These are phyloP conservation scores for Botia almorhae DNA, from an alignment of 2,797 vertebrate genomes.

Conservation along the genomic window DNA sequence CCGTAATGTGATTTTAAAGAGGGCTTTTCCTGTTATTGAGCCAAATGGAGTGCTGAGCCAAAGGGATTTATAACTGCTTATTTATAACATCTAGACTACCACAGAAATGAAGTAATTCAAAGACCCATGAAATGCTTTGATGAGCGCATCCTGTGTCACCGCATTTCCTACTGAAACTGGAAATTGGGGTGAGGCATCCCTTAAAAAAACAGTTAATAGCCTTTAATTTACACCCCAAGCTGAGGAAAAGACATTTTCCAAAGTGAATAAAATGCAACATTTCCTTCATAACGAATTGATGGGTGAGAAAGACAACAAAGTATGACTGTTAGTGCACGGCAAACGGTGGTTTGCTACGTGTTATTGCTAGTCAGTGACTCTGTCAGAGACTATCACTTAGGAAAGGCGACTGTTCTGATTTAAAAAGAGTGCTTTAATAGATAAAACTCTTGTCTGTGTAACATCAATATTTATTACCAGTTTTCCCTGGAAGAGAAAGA, in stretches of 20 bases:
- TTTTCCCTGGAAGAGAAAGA: too few species aligned
- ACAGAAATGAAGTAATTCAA: slow-evolving; percentile 11
- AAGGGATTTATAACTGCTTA: background rate
- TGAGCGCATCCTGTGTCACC: background rate
- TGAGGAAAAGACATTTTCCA: background rate
- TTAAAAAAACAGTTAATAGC: background rate
- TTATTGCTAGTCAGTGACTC: too few species aligned
- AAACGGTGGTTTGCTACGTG: too few species aligned
- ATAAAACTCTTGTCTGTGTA: too few species aligned
- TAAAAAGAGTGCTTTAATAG: too few species aligned
- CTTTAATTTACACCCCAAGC: background rate
- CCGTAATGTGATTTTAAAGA: slow-evolving; percentile 26
- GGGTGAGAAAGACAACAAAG: background rate
- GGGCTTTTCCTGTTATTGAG: slow-evolving; percentile 16
- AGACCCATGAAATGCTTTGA: background rate
- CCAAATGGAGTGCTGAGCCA: slow-evolving; percentile 21
- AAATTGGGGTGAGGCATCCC: background rate
- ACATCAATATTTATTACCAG: too few species aligned
- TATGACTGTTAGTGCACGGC: too few species aligned
- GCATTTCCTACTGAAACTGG: background rate
- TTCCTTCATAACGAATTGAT: background rate
- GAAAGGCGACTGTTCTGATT: too few species aligned
- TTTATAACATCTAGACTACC: background rate
- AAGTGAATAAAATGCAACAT: background rate
- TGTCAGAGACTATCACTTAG: too few species aligned